These are phyloP conservation scores for Cottus gobio DNA, from an alignment of 2,113 vertebrate species.

Conservation along the genomic window DNA sequence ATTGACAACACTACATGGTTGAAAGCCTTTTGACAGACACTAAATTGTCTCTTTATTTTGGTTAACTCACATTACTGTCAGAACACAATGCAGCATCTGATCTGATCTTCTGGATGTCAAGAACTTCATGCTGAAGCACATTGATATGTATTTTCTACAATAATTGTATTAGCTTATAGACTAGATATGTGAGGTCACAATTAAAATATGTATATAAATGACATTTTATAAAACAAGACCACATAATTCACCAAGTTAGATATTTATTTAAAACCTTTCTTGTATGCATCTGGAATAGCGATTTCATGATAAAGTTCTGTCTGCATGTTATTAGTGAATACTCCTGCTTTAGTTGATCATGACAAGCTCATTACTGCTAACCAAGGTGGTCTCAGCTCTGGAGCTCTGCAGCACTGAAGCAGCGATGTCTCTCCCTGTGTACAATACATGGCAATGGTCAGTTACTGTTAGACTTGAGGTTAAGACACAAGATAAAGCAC, in stretches of 20 bases:
- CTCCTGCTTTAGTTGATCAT: background rate
- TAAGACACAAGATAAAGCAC: background rate
- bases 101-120: background rate
- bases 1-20: background rate
- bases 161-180: background rate
- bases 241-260: slow-evolving; percentile 12
- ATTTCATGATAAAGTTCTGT: slow-evolving; percentile 16
- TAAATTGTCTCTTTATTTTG: background rate
- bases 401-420: background rate
- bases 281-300: background rate
- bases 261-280: slow-evolving; percentile 58
- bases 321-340: slow-evolving; percentile 9
- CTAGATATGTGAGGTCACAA: background rate
- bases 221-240: slow-evolving; percentile 4
- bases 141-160: background rate
- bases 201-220: background rate
- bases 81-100: background rate
- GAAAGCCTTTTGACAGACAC: background rate
- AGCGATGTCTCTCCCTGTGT: slow-evolving; percentile 63
- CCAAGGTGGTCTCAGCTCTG: slow-evolving; percentile 26
- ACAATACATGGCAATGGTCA: slow-evolving; percentile 21
- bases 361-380: slow-evolving; percentile 61
- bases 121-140: background rate
- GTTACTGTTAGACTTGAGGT: background rate
- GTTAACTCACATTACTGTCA: background rate